These are phyloP conservation scores for Watsonalla binaria DNA, from an alignment of 2,888 invertebrate genomes.

Conservation along the genomic window DNA sequence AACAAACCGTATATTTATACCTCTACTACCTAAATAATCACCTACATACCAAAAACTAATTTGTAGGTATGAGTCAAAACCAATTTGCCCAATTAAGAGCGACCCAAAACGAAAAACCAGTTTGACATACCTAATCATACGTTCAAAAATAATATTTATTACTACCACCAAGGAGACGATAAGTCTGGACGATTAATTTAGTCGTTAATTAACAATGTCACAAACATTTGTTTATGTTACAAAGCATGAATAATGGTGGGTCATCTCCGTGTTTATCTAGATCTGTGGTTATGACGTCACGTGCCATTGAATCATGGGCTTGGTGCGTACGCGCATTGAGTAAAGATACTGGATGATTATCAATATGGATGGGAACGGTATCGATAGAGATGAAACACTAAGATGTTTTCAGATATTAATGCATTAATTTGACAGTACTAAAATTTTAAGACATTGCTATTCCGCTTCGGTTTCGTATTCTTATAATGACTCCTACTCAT, in stretches of 20 bases:
- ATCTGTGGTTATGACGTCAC: slow-evolving; percentile 35
- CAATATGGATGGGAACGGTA: not conserved
- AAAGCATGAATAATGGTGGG: slow-evolving; percentile 39
- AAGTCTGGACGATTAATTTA: slow-evolving; percentile 40
- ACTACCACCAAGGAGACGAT: slow-evolving; percentile 19
- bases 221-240: slow-evolving; percentile 27
- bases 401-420: not conserved
- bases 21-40: no score
- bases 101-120: not conserved
- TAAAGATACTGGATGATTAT: not conserved
- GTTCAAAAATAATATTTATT: slow-evolving; percentile 12
- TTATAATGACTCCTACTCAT: no score
- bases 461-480: no score
- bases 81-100: not conserved
- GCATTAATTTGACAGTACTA: no score
- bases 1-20: no score
- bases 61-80: not conserved
- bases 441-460: no score
- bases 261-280: slow-evolving; percentile 26
- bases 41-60: not conserved
- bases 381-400: not conserved
- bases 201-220: slow-evolving; percentile 45
- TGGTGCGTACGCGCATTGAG: slow-evolving; percentile 7
- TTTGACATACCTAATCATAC: not conserved
- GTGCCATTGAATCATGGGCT: slow-evolving; percentile 22